Percentiles rank a stretch among this genome's conserved stretches.
These are phyloP conservation scores for Eufriesea mexicana DNA, from an alignment of 1,140 invertebrate species.

Conservation along the genomic window DNA sequence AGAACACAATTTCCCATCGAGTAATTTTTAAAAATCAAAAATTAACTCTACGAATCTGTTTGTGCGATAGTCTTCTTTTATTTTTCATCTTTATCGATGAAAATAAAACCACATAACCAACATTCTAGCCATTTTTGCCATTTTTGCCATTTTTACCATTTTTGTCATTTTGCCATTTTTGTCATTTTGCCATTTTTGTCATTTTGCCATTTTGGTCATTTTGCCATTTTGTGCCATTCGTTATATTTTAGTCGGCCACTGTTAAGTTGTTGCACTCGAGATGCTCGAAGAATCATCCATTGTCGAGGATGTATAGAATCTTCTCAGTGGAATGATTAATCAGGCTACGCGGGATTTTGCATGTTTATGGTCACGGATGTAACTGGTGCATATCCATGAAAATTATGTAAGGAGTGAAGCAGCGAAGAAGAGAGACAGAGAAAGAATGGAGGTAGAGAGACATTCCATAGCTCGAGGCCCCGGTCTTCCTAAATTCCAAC, in stretches of 20 bases:
- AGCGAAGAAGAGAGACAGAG: neutral
- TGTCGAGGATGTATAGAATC: neutral
- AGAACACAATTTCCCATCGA: too few relatives aligned
- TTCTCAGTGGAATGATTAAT: neutral
- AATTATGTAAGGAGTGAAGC: slow-evolving; percentile 18
- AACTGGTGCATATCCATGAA: slow-evolving; percentile 5
- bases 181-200: too few relatives aligned
- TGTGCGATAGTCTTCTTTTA: too few relatives aligned
- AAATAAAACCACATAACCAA: too few relatives aligned
- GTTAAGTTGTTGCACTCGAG: neutral
- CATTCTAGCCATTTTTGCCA: too few relatives aligned
- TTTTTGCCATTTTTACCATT: too few relatives aligned
- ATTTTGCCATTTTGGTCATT: too few relatives aligned
- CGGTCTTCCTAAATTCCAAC: slow-evolving; percentile 73
- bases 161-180: too few relatives aligned
- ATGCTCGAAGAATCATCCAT: neutral
- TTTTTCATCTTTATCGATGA: too few relatives aligned
- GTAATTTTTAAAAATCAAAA: too few relatives aligned
- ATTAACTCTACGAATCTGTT: too few relatives aligned
- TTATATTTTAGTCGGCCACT: neutral
- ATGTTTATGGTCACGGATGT: neutral
- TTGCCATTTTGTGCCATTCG: too few relatives aligned
- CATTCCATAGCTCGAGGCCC: slow-evolving; percentile 53
- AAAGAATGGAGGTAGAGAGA: slow-evolving; percentile 1
- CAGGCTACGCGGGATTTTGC: neutral